A percentile compares a stretch with the other conserved stretches of the same genome.
Evolutionary conservation across 2,113 vertebrate species (phyloP).

Genomic region (Panurus biarmicus): DNA sequence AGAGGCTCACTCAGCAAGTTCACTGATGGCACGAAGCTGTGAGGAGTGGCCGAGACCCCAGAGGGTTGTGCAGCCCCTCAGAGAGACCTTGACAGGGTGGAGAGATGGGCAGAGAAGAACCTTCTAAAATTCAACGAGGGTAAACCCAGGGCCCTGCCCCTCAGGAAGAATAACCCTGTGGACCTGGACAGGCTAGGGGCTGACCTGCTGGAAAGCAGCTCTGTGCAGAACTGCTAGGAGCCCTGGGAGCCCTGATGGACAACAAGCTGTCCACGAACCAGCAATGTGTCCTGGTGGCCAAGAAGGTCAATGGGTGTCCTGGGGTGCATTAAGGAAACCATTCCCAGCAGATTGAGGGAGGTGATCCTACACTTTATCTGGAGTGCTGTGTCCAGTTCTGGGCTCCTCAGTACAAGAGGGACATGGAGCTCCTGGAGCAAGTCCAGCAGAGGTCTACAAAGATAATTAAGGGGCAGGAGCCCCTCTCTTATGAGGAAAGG

Average conservation of each 20-base stretch:
- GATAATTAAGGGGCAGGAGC: no score
- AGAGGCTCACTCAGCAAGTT: background rate
- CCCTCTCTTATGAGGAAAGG: background rate
- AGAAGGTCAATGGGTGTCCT: background rate
- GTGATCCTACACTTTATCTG: background rate
- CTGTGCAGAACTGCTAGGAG: background rate
- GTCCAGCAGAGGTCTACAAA: background rate
- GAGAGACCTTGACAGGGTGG: accelerated
- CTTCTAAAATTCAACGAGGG: accelerated
- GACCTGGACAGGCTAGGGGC: accelerated
- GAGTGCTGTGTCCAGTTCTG: background rate
- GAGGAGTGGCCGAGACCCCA: background rate
- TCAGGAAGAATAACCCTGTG: background rate
- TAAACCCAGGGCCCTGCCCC: accelerated
- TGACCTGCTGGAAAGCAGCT: background rate
- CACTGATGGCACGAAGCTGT: background rate
- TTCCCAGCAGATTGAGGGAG: background rate
- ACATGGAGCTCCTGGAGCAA: background rate
- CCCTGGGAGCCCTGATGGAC: background rate
- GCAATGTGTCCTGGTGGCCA: background rate
- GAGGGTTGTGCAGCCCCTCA: background rate
- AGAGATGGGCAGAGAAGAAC: background rate
- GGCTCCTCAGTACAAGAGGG: background rate
- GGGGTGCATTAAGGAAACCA: background rate
- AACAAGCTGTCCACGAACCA: background rate